Conservation (phyloP, 2,888 invertebrate species). For the Hartigia nigra region DNA sequence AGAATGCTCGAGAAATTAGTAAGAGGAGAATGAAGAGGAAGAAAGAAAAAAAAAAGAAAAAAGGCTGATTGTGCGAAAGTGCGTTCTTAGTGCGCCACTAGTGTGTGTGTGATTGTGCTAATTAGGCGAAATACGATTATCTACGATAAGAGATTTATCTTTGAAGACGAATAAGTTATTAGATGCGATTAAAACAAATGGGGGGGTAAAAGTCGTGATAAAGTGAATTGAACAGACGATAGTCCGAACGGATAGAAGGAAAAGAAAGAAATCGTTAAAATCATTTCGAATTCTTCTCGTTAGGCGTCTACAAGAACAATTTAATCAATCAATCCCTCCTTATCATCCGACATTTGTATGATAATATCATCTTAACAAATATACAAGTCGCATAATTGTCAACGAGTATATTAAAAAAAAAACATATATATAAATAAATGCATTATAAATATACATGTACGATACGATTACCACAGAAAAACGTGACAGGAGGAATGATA, state of each 20-base stretch:
- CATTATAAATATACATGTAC: constrained; percentile 14
- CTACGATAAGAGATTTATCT: neutral
- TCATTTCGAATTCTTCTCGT: neutral
- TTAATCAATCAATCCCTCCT: constrained; percentile 32
- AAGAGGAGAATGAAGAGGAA: too few species aligned
- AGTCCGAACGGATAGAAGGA: neutral
- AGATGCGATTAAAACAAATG: neutral
- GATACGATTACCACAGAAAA: neutral
- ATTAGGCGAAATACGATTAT: neutral
- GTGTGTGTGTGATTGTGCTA: neutral
- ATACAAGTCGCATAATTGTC: constrained; percentile 16
- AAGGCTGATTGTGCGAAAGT: neutral
- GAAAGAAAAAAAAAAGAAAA: neutral
- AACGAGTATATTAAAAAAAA: constrained; percentile 14
- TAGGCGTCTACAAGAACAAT: neutral
- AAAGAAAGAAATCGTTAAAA: neutral
- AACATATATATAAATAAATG: constrained; percentile 12
- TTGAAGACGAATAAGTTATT: neutral
- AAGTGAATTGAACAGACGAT: neutral
- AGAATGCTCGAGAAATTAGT: neutral
- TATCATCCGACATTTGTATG: constrained; percentile 28
- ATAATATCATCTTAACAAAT: constrained; percentile 19
- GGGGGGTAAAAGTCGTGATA: neutral
- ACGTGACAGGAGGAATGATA: neutral
- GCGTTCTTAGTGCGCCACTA: neutral